phyloP scores from a whole-genome alignment of 2,888 invertebrate genomes.

The Halocaridina rubra region DNA sequence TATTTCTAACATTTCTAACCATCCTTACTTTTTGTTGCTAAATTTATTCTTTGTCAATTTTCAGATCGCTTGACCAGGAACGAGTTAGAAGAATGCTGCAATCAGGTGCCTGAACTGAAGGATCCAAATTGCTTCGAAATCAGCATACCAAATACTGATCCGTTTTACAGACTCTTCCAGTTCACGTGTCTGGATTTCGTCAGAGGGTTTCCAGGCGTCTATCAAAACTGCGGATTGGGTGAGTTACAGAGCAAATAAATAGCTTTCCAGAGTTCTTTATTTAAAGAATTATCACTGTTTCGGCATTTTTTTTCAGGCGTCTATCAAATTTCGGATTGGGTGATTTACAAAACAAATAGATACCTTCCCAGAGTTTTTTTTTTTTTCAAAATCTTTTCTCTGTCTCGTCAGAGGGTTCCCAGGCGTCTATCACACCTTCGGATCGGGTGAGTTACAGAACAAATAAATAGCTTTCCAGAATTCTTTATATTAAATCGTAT shows the following conservation, averaged over 20 bases:
- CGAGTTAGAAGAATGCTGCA: slow-evolving; percentile 91
- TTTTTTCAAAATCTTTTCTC: not conserved
- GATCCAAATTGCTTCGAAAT: slow-evolving; percentile 94
- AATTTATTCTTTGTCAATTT: no score
- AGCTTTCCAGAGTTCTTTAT: slow-evolving; percentile 19
- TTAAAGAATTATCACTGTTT: not conserved
- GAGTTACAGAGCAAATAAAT: slow-evolving; percentile 72
- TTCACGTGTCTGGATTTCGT: slow-evolving; percentile 92
- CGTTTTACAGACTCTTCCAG: slow-evolving; percentile 86
- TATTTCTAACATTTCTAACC: no score
- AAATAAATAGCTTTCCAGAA: no score
- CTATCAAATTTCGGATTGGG: not conserved
- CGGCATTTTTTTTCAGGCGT: no score
- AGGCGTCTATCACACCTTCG: no score
- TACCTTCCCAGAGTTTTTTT: not conserved
- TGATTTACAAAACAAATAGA: not conserved
- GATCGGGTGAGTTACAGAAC: no score
- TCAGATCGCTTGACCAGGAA: slow-evolving; percentile 86
- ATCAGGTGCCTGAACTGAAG: slow-evolving; percentile 82
- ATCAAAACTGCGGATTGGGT: slow-evolving; percentile 89
- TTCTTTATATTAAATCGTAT: no score
- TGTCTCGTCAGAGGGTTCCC: no score
- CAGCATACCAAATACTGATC: slow-evolving; percentile 87
- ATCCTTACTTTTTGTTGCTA: no score
- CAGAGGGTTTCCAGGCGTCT: slow-evolving; percentile 86